Evolutionary conservation across 2,888 invertebrate species (phyloP).

Genomic region (Sinodicranocentrus sp.): DNA sequence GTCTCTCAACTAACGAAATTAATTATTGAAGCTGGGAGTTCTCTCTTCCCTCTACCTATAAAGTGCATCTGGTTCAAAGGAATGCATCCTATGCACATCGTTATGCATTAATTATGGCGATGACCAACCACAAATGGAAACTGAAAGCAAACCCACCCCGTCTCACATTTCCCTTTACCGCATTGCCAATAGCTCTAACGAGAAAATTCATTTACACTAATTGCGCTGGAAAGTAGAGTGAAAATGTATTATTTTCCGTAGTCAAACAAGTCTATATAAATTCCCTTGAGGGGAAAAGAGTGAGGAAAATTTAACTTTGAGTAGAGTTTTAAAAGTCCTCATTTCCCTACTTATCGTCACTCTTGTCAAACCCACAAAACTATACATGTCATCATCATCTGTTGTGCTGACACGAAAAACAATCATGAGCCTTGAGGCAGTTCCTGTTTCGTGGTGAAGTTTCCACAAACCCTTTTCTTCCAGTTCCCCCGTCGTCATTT

Average conservation of each 20-base stretch:
- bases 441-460: not conserved
- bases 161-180: not conserved
- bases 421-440: not conserved
- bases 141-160: constrained; percentile 6
- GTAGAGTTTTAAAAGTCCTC: too few species aligned
- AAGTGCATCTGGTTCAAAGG: constrained; percentile 41
- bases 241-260: too few species aligned
- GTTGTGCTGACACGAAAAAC: not conserved
- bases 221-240: too few species aligned
- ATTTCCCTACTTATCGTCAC: too few species aligned
- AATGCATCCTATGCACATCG: not conserved
- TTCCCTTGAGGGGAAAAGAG: too few species aligned
- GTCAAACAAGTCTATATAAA: too few species aligned
- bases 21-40: constrained; percentile 38
- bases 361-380: too few species aligned
- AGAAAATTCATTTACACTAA: not conserved
- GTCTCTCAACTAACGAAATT: constrained; percentile 30
- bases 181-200: constrained; percentile 18
- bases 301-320: too few species aligned
- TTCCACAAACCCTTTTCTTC: not conserved
- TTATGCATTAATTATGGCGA: constrained; percentile 53
- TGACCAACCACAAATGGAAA: constrained; percentile 47
- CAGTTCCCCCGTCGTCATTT: too few species aligned
- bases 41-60: constrained; percentile 17
- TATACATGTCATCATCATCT: too few species aligned